Evolutionary conservation across 2,888 invertebrate species (phyloP).

Genomic region (Hypselothyrea guttata): DNA sequence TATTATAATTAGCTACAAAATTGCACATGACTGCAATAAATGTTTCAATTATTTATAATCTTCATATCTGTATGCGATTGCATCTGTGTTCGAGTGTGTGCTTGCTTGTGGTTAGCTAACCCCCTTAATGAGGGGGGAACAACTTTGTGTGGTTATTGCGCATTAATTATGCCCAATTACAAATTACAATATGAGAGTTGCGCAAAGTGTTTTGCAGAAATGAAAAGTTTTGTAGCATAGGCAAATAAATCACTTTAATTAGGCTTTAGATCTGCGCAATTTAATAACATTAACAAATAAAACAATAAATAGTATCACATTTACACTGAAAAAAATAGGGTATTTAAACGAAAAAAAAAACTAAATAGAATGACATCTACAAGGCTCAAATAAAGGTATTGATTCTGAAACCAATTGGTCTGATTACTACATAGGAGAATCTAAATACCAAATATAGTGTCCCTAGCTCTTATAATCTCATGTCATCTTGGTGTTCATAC

Average conservation of each 20-base stretch:
- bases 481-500: no score
- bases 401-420: no score
- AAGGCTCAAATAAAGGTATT: no score
- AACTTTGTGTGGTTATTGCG: conserved; percentile 47
- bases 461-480: no score
- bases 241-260: conserved; percentile 48
- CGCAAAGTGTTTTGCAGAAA: conserved; percentile 36
- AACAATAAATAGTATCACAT: not conserved
- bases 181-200: conserved; percentile 58
- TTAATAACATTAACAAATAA: not conserved
- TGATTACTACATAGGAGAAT: no score
- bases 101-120: conserved; percentile 32
- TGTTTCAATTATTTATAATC: conserved; percentile 72
- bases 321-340: no score
- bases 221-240: conserved; percentile 6
- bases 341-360: no score
- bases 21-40: conserved; percentile 75
- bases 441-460: no score
- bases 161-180: conserved; percentile 73
- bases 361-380: no score
- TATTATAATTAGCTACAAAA: conserved; percentile 74
- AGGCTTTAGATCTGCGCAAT: conserved; percentile 29
- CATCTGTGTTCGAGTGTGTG: conserved; percentile 4
- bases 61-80: conserved; percentile 8
- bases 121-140: conserved; percentile 10